Percentiles rank a stretch among this genome's conserved stretches.
Evolutionary conservation across 2,797 vertebrate species (phyloP).

Genomic region (Emys orbicularis): DNA sequence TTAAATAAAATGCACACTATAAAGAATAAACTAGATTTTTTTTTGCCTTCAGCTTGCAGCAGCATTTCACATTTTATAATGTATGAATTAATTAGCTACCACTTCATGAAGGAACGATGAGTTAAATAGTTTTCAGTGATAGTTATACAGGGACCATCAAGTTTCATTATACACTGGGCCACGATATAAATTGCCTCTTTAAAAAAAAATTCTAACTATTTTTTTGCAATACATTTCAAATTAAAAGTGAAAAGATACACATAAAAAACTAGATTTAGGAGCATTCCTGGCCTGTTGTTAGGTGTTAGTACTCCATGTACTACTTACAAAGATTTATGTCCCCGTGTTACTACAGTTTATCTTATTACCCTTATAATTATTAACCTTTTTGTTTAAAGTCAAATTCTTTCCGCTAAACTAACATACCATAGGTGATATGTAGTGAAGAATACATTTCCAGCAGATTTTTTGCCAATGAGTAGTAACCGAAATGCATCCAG

Average conservation of each 20-base stretch:
- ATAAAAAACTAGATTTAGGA: not conserved
- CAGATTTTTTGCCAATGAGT: not conserved
- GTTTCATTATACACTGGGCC: not conserved
- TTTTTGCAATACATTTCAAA: not conserved
- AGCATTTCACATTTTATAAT: not conserved
- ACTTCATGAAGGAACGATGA: not conserved
- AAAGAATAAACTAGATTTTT: not conserved
- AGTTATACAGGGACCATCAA: rapidly evolving
- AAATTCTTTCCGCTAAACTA: conserved; percentile 45
- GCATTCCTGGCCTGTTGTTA: not conserved
- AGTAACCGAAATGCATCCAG: conserved; percentile 43
- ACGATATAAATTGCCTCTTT: not conserved
- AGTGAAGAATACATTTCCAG: conserved; percentile 45
- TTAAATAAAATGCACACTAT: not conserved
- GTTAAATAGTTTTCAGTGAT: not conserved
- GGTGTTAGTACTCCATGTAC: not conserved
- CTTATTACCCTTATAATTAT: conserved; percentile 9
- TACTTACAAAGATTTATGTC: not conserved
- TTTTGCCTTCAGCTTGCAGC: not conserved
- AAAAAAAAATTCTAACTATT: not conserved
- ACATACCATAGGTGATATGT: conserved; percentile 26
- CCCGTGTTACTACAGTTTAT: not conserved
- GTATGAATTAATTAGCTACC: not conserved
- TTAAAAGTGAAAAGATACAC: not conserved
- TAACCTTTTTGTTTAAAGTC: conserved; percentile 46